Conservation (phyloP, 92 coral and sea anemone genomes). For the Palythoa heliodiscus region DNA sequence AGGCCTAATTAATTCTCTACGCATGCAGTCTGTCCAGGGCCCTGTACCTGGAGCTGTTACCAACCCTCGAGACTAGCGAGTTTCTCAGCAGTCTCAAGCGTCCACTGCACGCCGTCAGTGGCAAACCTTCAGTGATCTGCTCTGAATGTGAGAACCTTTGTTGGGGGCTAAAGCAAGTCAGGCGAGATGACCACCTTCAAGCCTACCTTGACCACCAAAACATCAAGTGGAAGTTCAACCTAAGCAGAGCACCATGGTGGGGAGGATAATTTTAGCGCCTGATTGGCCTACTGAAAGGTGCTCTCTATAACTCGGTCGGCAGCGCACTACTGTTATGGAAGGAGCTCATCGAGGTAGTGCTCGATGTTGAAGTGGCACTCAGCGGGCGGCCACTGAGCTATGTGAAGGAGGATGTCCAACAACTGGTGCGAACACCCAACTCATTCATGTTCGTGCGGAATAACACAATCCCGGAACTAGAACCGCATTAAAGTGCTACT, state of each 20-base stretch:
- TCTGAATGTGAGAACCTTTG: background rate
- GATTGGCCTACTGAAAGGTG: background rate
- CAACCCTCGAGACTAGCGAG: slow-evolving; percentile 7
- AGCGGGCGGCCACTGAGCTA: background rate
- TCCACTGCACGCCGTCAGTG: too few species aligned
- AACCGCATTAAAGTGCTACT: too few species aligned
- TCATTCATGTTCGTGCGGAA: too few species aligned
- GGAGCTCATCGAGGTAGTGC: slow-evolving; percentile 5
- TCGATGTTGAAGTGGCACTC: background rate
- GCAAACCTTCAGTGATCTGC: background rate
- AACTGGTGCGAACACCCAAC: background rate
- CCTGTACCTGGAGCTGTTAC: slow-evolving; percentile 7
- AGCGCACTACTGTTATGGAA: background rate
- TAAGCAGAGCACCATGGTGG: slow-evolving; percentile 13
- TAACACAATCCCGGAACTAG: too few species aligned
- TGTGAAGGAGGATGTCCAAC: background rate
- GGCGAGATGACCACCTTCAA: background rate
- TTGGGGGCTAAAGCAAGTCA: background rate
- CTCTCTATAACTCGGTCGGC: background rate
- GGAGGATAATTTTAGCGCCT: slow-evolving; percentile 13
- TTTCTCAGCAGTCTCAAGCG: slow-evolving; percentile 22
- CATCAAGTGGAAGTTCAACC: slow-evolving; percentile 3
- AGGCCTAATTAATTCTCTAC: background rate
- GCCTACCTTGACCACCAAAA: background rate
- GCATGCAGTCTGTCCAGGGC: slow-evolving; percentile 6